Base-by-base conservation (phyloP, 2,797 vertebrate species). In the Pseudomugil tenellus region DNA sequence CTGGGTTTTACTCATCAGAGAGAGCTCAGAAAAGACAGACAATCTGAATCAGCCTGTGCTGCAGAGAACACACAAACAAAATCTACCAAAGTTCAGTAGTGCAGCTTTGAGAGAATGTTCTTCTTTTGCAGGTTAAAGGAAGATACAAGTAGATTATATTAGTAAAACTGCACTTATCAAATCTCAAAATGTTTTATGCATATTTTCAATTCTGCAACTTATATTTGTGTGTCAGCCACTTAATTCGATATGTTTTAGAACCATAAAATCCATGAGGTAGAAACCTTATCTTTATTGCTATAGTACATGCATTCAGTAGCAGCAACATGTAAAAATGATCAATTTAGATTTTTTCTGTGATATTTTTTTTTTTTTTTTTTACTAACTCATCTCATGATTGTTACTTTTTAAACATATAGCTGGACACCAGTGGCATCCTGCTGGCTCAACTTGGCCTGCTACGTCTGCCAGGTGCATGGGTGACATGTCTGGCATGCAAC, bases 401-500 rank as follows among this genome's bases (percentile, higher is more conserved):
- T 21, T 37, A 12, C 6, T 59, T 48, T 58, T 53, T 58, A 57
- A 77, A 76, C 63, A 46, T 70, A 10, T 63, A 69, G 62, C 53
- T 53, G 54, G 67, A 29, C 69, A 83, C 76, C 68, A 11, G 64
- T 23, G 75, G 67, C 56, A 57, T 57, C 85, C 14, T 54, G 87
- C 74, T 88, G 84, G 63, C 63, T 84, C 76, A 81, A 74, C 83
- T 84, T 89, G 88, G 88, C 93, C 91, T 90, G 84, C 64, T 39
- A 82, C 84, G 89, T 90, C 87, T 91, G 85, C 78, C 89, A 92
- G 90, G 91, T 90, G 86, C 86, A 89, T 86, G 90, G 91, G 76
- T 89, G 89, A 81, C 87, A 89, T 86, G 91, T 91, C 91, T 91
- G 88, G 79, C 92, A 93, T 93, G 94, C 92, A 83, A 81, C 74